Base-by-base conservation (phyloP, 2,113 vertebrate genomes). In the Sapayoa aenigma region DNA sequence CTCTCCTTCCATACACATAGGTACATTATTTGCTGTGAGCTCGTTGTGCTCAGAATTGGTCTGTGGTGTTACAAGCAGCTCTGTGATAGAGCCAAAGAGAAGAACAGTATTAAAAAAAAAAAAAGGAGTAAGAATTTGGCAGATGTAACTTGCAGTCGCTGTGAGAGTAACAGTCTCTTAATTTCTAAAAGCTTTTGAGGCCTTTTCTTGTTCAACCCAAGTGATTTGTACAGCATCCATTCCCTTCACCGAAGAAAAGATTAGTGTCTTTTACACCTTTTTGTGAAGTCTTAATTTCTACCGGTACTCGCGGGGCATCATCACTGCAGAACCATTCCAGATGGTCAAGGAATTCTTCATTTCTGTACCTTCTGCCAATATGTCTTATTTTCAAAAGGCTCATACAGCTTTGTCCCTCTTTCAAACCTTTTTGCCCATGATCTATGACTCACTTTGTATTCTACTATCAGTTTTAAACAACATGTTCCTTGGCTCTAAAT, bases 401-500 rank as follows among this genome's bases (percentile, higher is more conserved):
- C 49, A 21, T 24, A 42, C 50, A 81, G 12, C 72, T 84, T 68
- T 42, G 56, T 83, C 55, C 53, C 27, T 79, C 74, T 78, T 87
- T 58, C 85, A 88, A 71, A 84, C 80, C 85, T 80, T 91, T 87
- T 72, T 5, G 65, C 44, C 86, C 41, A 2, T 89, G 62, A 37
- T 46, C 78, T 55, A 9, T 65, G 92, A 89, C 84, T 95, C 91
- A 88, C 67, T 83, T 83, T 80, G 79, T 79, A 52, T 93, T 92
- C 69, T 91, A 74, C 84, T 75, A 11, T 75, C 18, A 31, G 47
- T 91, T 97, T 94, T 84, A 97, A 94, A 91, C 91, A 93, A 71
- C 60, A 46, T 94, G 88, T 92, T 96, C 76, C 76, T 92, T 96
- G 90, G 73, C 83, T 96, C 52, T 75, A 75, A 84, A 78, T 52